Evolutionary conservation across 2,113 vertebrate species (phyloP).

Genomic region (Phodopus roborovskii): DNA sequence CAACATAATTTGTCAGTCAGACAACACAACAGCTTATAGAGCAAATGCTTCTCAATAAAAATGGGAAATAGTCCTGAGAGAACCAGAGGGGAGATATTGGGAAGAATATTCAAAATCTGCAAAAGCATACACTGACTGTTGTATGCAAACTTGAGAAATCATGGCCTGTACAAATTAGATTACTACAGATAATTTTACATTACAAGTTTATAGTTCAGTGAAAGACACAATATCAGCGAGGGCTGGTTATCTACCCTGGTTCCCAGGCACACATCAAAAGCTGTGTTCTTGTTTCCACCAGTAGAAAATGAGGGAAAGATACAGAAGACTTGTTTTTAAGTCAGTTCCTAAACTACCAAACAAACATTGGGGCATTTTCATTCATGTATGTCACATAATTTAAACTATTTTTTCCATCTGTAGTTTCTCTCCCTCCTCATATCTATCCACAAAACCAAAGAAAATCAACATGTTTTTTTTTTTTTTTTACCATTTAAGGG

Average conservation of each 20-base stretch:
- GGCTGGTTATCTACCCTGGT: not conserved
- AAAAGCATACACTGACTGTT: not conserved
- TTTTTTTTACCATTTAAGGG: too few relatives aligned
- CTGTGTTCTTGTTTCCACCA: not conserved
- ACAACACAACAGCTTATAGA: not conserved
- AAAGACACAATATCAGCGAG: not conserved
- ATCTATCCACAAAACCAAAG: not conserved
- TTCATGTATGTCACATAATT: not conserved
- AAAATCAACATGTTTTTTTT: not conserved
- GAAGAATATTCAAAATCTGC: not conserved
- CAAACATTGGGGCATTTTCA: not conserved
- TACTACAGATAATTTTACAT: not conserved
- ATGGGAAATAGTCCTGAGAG: not conserved
- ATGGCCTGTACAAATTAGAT: not conserved
- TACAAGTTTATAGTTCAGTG: not conserved
- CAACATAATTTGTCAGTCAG: not conserved
- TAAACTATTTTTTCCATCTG: not conserved
- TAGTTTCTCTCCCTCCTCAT: not conserved
- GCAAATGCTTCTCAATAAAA: not conserved
- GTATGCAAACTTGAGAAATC: not conserved
- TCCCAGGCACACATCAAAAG: not conserved
- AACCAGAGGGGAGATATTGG: not conserved
- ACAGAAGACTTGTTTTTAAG: not conserved
- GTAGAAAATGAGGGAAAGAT: not conserved
- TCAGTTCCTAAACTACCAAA: not conserved